Conservation (phyloP, 2,797 vertebrate genomes). For the Emys orbicularis region DNA sequence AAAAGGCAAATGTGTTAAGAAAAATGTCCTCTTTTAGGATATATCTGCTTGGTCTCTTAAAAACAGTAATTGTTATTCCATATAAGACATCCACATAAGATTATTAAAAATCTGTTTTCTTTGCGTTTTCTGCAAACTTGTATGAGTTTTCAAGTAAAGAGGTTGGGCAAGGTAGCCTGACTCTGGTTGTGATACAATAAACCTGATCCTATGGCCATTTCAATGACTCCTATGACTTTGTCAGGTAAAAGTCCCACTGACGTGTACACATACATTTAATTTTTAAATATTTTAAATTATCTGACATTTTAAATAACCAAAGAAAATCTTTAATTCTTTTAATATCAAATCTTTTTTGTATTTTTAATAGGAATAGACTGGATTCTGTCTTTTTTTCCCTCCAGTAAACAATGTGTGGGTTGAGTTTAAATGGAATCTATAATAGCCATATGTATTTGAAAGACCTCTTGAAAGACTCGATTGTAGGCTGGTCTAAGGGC, state of each 20-base stretch:
- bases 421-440: background rate
- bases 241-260: too few species aligned
- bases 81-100: background rate
- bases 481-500: background rate
- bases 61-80: background rate
- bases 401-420: slow-evolving; percentile 60
- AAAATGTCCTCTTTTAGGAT: background rate
- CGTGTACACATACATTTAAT: too few species aligned
- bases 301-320: background rate
- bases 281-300: too few species aligned
- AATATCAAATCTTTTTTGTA: background rate
- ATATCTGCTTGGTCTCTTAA: background rate
- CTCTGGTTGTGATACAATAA: background rate
- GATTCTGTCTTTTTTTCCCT: slow-evolving; percentile 30
- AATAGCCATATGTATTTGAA: slow-evolving; percentile 57
- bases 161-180: background rate
- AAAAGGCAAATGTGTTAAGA: background rate
- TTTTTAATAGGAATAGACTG: slow-evolving; percentile 19
- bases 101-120: background rate
- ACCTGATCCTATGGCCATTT: background rate
- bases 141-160: background rate
- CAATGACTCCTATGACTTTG: background rate
- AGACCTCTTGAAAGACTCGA: background rate
- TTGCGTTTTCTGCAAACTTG: slow-evolving; percentile 17
- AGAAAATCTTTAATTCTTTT: background rate